These are phyloP conservation scores for Buphagus erythrorhynchus DNA, from an alignment of 2,797 vertebrate species.

Conservation along the genomic window DNA sequence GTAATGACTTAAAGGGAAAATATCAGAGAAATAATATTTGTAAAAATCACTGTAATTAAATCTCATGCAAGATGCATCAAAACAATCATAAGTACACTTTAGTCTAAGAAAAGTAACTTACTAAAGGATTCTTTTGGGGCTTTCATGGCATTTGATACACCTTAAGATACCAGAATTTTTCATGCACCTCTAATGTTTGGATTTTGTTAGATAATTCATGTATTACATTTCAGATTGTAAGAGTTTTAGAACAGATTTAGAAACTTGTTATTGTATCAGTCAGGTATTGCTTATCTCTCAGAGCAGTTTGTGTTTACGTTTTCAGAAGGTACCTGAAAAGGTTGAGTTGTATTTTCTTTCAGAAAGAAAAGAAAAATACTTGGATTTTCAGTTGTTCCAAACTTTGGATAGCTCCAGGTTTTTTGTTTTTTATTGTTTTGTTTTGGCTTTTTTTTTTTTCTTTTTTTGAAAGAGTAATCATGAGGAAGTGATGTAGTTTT, in stretches of 20 bases:
- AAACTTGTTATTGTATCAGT: neutral
- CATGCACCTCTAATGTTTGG: neutral
- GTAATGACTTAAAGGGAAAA: neutral
- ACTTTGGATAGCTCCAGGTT: neutral
- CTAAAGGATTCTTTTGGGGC: neutral
- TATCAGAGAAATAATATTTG: neutral
- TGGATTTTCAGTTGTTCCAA: neutral
- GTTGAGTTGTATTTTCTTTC: neutral
- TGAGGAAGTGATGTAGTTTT: neutral
- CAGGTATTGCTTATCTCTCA: neutral
- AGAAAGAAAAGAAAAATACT: neutral
- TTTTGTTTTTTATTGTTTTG: accelerated
- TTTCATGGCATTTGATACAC: neutral
- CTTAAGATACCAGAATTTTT: neutral
- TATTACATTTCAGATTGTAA: neutral
- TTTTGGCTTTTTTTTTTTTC: accelerated
- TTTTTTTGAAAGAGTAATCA: neutral
- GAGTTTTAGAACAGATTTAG: neutral
- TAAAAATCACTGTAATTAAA: neutral
- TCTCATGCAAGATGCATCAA: neutral
- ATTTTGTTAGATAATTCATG: neutral
- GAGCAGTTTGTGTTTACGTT: neutral
- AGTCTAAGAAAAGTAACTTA: neutral
- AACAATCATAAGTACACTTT: neutral
- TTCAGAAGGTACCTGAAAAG: neutral